Evolutionary conservation across 2,797 vertebrate genomes (phyloP).

Genomic region (Rhabdophis nuchalis): DNA sequence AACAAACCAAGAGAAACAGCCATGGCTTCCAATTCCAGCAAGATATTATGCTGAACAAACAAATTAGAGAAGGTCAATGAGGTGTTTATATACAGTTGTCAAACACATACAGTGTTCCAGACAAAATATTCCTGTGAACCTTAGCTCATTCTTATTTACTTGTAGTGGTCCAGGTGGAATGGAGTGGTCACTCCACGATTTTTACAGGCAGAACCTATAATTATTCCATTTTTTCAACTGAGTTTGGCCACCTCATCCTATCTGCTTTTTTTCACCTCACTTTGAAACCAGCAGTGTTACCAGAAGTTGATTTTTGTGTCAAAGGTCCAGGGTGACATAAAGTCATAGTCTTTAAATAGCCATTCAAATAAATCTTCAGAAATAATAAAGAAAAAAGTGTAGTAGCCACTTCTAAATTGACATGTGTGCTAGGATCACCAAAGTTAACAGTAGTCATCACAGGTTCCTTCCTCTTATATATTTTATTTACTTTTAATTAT

Average conservation of each 20-base stretch:
- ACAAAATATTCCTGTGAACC: neutral
- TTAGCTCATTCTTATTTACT: slow-evolving; percentile 25
- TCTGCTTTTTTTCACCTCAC: neutral
- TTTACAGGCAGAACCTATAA: neutral
- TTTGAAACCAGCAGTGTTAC: neutral
- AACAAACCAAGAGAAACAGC: slow-evolving; percentile 31
- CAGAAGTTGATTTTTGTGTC: neutral
- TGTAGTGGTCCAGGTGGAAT: neutral
- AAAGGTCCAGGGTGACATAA: neutral
- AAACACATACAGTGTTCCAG: slow-evolving; percentile 3
- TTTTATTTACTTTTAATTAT: neutral
- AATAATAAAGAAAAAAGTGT: neutral
- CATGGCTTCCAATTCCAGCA: slow-evolving; percentile 32
- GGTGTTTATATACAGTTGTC: neutral
- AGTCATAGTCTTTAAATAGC: neutral
- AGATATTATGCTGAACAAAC: slow-evolving; percentile 29
- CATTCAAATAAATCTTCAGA: neutral
- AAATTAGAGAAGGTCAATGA: slow-evolving; percentile 18
- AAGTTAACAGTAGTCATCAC: neutral
- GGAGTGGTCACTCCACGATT: neutral
- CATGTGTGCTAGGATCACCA: neutral
- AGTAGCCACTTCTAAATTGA: neutral
- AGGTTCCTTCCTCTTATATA: neutral
- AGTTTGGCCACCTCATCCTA: neutral
- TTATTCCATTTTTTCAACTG: neutral